A percentile compares a stretch with the other conserved stretches of the same genome.
Conservation (phyloP, 1,140 invertebrate species). For the Nomia melanderi region DNA sequence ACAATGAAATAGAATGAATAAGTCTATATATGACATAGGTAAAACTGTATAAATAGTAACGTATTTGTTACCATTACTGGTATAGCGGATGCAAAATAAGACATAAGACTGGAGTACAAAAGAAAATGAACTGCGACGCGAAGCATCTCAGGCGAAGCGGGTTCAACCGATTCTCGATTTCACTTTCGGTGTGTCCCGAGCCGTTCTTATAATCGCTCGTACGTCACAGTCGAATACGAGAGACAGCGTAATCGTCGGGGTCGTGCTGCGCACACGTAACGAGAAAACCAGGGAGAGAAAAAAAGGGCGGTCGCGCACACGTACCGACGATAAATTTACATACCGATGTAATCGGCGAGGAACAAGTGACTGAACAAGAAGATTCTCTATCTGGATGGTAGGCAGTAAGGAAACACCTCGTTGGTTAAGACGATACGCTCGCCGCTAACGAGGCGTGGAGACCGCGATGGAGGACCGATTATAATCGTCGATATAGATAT, state of each 20-base stretch:
- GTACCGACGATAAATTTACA: slow-evolving; percentile 79
- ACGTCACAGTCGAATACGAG: slow-evolving; percentile 13
- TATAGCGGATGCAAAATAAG: too few species aligned
- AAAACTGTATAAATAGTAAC: too few species aligned
- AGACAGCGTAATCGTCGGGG: slow-evolving; percentile 46
- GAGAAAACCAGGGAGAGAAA: neutral
- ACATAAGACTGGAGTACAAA: too few species aligned
- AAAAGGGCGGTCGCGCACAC: slow-evolving; percentile 65
- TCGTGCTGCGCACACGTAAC: slow-evolving; percentile 22
- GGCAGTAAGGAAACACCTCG: slow-evolving; percentile 76
- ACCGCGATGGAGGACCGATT: slow-evolving; percentile 58
- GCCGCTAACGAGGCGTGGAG: slow-evolving; percentile 74
- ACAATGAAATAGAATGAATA: too few species aligned
- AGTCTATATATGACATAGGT: too few species aligned
- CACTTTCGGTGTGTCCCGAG: neutral
- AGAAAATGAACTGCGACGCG: too few species aligned
- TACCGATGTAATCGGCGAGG: slow-evolving; percentile 78
- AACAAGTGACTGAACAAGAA: slow-evolving; percentile 79
- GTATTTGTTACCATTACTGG: too few species aligned
- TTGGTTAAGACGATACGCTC: slow-evolving; percentile 72
- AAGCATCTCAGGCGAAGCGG: neutral
- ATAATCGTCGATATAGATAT: slow-evolving; percentile 65
- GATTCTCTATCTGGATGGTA: slow-evolving; percentile 74
- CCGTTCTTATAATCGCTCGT: slow-evolving; percentile 33
- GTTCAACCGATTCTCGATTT: neutral